Percentiles rank a stretch among this genome's conserved stretches.
phyloP scores from a whole-genome alignment of 2,797 vertebrate genomes.

The Phalanger gymnotis region DNA sequence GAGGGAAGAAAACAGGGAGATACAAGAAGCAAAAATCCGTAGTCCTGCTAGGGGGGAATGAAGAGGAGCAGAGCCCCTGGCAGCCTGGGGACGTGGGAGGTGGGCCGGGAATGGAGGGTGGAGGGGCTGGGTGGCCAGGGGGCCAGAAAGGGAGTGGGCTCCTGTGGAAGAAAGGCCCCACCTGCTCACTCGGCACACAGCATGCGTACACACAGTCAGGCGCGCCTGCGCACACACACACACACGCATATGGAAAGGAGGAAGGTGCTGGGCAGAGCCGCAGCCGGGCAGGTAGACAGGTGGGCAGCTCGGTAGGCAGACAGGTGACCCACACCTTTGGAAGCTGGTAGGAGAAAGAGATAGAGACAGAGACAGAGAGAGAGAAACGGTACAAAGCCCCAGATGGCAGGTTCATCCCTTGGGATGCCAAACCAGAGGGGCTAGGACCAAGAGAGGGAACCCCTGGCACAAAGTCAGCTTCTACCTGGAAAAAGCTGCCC shows the following conservation, averaged over 20 bases:
- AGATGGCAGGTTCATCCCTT: not conserved
- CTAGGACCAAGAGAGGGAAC: slow-evolving; percentile 61
- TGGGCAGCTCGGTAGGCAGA: slow-evolving; percentile 68
- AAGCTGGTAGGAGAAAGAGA: slow-evolving; percentile 80
- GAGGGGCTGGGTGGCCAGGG: slow-evolving; percentile 43
- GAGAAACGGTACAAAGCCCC: not conserved
- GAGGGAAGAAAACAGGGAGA: slow-evolving; percentile 93
- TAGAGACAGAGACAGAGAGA: slow-evolving; percentile 38
- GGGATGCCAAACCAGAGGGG: slow-evolving; percentile 55
- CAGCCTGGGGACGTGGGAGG: slow-evolving; percentile 28
- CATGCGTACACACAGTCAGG: not conserved
- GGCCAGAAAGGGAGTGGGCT: not conserved
- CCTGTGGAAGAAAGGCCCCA: slow-evolving; percentile 73
- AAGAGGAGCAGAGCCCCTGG: slow-evolving; percentile 32
- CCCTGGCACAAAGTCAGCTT: not conserved
- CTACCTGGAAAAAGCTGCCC: slow-evolving; percentile 30
- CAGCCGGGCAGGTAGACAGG: slow-evolving; percentile 65
- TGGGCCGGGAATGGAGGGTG: slow-evolving; percentile 48
- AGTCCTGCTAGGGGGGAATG: slow-evolving; percentile 77
- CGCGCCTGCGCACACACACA: not conserved
- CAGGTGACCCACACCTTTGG: slow-evolving; percentile 39
- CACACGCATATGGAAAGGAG: not conserved
- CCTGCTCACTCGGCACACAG: not conserved
- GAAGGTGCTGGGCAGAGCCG: slow-evolving; percentile 62
- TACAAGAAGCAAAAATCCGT: slow-evolving; percentile 85